Percentiles rank a stretch among this genome's conserved stretches.
These are phyloP conservation scores for Cephus pulcher DNA, from an alignment of 2,888 invertebrate species.

Conservation along the genomic window DNA sequence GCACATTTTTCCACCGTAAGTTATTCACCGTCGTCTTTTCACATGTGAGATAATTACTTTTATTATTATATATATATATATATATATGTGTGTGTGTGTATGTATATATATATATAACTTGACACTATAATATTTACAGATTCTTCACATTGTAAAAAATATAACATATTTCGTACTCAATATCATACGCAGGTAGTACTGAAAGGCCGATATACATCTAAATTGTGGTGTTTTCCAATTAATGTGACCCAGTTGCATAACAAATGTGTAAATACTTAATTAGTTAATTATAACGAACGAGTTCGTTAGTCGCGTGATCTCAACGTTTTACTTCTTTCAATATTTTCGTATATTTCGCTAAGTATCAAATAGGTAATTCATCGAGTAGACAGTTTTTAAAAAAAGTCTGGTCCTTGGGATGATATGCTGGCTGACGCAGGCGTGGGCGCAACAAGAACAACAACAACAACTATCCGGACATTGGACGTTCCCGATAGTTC, in stretches of 20 bases:
- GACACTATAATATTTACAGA: constrained; percentile 65
- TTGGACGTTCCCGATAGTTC: constrained; percentile 22
- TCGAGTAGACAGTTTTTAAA: constrained; percentile 2
- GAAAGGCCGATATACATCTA: constrained; percentile 65
- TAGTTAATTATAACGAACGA: constrained; percentile 24
- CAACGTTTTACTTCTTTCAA: constrained; percentile 12
- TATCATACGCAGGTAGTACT: constrained; percentile 65
- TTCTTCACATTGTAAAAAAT: constrained; percentile 66
- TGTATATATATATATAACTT: constrained; percentile 54
- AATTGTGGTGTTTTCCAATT: constrained; percentile 56
- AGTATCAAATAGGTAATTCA: constrained; percentile 18
- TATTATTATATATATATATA: constrained; percentile 37
- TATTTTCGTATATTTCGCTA: constrained; percentile 19
- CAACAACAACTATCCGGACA: constrained; percentile 12
- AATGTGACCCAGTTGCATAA: constrained; percentile 28
- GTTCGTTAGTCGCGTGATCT: constrained; percentile 16
- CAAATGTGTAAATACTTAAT: constrained; percentile 18
- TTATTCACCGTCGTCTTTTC: constrained; percentile 45
- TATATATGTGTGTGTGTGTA: constrained; percentile 27
- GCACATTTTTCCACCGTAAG: constrained; percentile 54
- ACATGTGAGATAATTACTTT: constrained; percentile 43
- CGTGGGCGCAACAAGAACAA: constrained; percentile 16
- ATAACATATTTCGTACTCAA: constrained; percentile 66
- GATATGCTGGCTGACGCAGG: constrained; percentile 52
- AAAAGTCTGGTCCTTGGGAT: constrained; percentile 45